A percentile compares a stretch with the other conserved stretches of the same genome.
phyloP scores from a whole-genome alignment of 2,113 vertebrate species.

The Thalassarche chlororhynchos region DNA sequence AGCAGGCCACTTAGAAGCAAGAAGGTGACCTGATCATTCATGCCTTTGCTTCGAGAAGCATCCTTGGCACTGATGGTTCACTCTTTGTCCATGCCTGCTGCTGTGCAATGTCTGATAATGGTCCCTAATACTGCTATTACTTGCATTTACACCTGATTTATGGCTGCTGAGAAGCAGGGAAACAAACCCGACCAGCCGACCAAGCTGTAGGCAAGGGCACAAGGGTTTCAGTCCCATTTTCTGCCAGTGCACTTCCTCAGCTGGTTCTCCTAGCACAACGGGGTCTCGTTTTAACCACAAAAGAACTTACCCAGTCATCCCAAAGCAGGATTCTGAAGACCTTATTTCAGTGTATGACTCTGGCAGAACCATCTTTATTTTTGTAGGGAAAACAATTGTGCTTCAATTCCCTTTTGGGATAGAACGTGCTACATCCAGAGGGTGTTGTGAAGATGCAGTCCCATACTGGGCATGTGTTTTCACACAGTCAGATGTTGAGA shows the following conservation, averaged over 20 bases:
- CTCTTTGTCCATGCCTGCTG: not conserved
- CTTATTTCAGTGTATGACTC: not conserved
- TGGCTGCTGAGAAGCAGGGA: not conserved
- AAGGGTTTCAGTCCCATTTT: not conserved
- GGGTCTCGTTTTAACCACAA: not conserved
- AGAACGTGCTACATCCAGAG: accelerated
- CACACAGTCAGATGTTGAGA: not conserved
- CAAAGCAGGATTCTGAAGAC: not conserved
- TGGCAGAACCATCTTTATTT: not conserved
- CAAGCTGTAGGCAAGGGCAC: not conserved
- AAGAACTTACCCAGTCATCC: not conserved
- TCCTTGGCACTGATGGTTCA: not conserved
- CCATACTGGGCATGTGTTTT: accelerated
- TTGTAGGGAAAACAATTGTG: not conserved
- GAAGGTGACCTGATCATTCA: not conserved
- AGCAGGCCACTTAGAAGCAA: not conserved
- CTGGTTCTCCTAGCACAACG: not conserved
- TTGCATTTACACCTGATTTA: not conserved
- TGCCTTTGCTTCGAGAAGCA: not conserved
- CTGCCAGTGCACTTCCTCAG: not conserved
- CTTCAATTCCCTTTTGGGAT: not conserved
- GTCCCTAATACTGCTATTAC: not conserved
- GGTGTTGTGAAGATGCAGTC: not conserved
- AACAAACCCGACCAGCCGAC: not conserved
- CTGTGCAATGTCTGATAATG: not conserved